A percentile compares a stretch with the other conserved stretches of the same genome.
Conservation (phyloP, 2,888 invertebrate species). For the Acanthoscelides obtectus region DNA sequence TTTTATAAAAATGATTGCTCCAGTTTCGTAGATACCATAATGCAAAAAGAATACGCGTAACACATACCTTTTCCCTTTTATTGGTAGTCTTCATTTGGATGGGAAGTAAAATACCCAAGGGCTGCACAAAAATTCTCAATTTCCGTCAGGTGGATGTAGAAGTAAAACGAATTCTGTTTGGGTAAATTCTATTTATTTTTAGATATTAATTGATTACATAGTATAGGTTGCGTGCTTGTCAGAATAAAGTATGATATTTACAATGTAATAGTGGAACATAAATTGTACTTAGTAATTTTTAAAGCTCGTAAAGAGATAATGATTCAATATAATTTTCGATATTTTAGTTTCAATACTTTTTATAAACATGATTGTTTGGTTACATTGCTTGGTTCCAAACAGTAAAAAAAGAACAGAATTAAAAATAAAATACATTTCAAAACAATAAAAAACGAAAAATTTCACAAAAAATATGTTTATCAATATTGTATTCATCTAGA, state of each 20-base stretch:
- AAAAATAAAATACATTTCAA: slow-evolving; percentile 19
- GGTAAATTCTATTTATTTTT: slow-evolving; percentile 50
- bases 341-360: slow-evolving; percentile 23
- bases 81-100: too few species aligned
- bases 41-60: too few species aligned
- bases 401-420: slow-evolving; percentile 20
- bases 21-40: too few species aligned
- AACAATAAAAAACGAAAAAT: slow-evolving; percentile 26
- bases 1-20: too few species aligned
- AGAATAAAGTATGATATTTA: slow-evolving; percentile 50
- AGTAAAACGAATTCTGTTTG: not conserved
- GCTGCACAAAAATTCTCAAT: too few species aligned
- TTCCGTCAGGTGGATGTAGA: too few species aligned
- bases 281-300: slow-evolving; percentile 46
- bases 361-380: slow-evolving; percentile 24
- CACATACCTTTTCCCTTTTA: too few species aligned
- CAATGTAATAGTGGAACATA: slow-evolving; percentile 48
- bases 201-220: slow-evolving; percentile 51
- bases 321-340: slow-evolving; percentile 20
- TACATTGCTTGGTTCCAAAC: slow-evolving; percentile 22
- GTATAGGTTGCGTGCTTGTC: slow-evolving; percentile 49
- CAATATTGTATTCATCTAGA: slow-evolving; percentile 31
- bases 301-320: slow-evolving; percentile 42
- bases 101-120: too few species aligned
- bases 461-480: slow-evolving; percentile 10